Evolutionary conservation across 2,888 invertebrate genomes (phyloP).

Genomic region (Leucophora obtusa): DNA sequence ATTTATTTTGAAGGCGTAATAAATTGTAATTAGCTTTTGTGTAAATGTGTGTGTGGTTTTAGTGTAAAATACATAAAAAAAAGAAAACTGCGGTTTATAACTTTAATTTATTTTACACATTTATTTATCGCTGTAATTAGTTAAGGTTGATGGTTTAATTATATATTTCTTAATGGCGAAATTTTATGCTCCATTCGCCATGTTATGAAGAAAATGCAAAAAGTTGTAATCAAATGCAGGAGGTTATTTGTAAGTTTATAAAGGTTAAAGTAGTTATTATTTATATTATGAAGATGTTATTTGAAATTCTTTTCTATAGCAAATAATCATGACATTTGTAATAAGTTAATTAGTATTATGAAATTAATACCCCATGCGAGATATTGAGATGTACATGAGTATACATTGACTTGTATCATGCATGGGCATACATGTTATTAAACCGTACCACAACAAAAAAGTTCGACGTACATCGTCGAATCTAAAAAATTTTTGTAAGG

Average conservation of each 20-base stretch:
- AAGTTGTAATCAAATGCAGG: not conserved
- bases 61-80: constrained; percentile 20
- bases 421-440: too few species aligned
- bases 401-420: too few species aligned
- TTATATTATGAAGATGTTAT: not conserved
- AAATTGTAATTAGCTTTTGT: constrained; percentile 58
- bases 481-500: too few species aligned
- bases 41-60: too few species aligned
- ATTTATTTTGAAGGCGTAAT: constrained; percentile 59
- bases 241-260: not conserved
- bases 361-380: too few species aligned
- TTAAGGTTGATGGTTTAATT: constrained; percentile 61
- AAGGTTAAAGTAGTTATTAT: not conserved
- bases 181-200: constrained; percentile 20
- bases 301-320: not conserved
- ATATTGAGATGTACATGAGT: too few species aligned
- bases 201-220: not conserved
- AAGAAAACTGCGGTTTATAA: constrained; percentile 31
- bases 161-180: constrained; percentile 43
- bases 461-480: too few species aligned
- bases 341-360: too few species aligned
- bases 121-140: constrained; percentile 62
- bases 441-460: too few species aligned
- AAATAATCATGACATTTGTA: too few species aligned
- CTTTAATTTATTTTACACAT: constrained; percentile 54